Evolutionary conservation across 2,888 invertebrate species (phyloP).

Genomic region (Muscina levida): DNA sequence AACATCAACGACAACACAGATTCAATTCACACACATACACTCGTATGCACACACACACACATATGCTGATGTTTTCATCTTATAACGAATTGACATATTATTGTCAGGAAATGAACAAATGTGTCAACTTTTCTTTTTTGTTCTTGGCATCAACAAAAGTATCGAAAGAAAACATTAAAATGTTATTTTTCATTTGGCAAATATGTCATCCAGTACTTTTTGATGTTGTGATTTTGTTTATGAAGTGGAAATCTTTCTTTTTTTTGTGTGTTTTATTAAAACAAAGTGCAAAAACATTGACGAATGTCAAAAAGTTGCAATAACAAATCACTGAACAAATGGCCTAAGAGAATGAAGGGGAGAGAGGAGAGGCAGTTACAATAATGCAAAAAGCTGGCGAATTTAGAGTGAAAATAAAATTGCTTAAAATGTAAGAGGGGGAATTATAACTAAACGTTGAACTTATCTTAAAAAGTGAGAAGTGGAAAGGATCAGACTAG

Average conservation of each 20-base stretch:
- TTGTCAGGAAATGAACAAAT: constrained; percentile 26
- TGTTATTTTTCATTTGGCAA: constrained; percentile 27
- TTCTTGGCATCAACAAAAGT: neutral
- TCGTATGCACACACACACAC: constrained; percentile 42
- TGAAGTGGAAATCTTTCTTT: constrained; percentile 30
- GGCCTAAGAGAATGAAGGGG: too few relatives aligned
- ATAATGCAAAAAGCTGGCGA: constrained; percentile 2
- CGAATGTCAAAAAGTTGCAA: neutral
- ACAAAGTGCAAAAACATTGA: neutral
- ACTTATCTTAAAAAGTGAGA: too few relatives aligned
- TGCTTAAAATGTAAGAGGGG: too few relatives aligned
- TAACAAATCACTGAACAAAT: neutral
- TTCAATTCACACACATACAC: constrained; percentile 22
- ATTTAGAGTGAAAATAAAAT: too few relatives aligned
- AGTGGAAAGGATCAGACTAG: too few relatives aligned
- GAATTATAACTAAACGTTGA: too few relatives aligned
- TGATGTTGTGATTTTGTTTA: constrained; percentile 34
- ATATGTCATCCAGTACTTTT: neutral
- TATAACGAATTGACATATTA: constrained; percentile 38
- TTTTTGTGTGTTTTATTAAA: neutral
- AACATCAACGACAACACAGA: neutral
- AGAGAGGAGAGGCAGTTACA: neutral
- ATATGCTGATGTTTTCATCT: constrained; percentile 28
- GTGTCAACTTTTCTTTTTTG: constrained; percentile 26
- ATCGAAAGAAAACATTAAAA: constrained; percentile 10